Percentiles rank a stretch among this genome's conserved stretches.
These are phyloP conservation scores for Spilosoma lubricipeda DNA, from an alignment of 2,888 invertebrate species.

Conservation along the genomic window DNA sequence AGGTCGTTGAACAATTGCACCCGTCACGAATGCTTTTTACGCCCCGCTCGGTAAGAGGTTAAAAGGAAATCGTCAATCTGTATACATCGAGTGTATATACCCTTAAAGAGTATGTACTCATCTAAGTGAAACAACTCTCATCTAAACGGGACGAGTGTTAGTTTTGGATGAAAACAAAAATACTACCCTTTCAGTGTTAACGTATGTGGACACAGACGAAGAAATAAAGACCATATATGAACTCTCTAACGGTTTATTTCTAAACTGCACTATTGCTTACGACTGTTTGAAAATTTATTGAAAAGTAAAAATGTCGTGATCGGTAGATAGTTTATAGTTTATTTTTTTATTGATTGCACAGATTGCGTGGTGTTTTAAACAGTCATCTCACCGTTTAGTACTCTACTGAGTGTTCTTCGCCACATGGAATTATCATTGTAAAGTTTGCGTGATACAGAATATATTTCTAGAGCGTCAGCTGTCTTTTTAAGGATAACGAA, in stretches of 20 bases:
- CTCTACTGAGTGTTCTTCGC: too few species aligned
- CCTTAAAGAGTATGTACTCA: background rate
- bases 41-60: background rate
- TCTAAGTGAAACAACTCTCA: background rate
- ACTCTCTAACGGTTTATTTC: background rate
- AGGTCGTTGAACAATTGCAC: background rate
- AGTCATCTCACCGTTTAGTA: too few species aligned
- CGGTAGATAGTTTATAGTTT: too few species aligned
- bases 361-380: too few species aligned
- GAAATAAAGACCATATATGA: background rate
- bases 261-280: too few species aligned
- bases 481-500: too few species aligned
- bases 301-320: too few species aligned
- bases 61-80: background rate
- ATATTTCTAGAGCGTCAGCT: too few species aligned
- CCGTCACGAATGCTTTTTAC: constrained; percentile 3
- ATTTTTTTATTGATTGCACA: too few species aligned
- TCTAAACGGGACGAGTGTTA: background rate
- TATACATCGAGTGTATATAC: background rate
- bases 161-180: background rate
- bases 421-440: too few species aligned
- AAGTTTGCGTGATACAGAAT: too few species aligned
- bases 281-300: background rate
- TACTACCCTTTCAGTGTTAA: constrained; percentile 4
- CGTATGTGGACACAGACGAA: background rate